phyloP scores from a whole-genome alignment of 2,797 vertebrate species.

The Chloroceryle inda region DNA sequence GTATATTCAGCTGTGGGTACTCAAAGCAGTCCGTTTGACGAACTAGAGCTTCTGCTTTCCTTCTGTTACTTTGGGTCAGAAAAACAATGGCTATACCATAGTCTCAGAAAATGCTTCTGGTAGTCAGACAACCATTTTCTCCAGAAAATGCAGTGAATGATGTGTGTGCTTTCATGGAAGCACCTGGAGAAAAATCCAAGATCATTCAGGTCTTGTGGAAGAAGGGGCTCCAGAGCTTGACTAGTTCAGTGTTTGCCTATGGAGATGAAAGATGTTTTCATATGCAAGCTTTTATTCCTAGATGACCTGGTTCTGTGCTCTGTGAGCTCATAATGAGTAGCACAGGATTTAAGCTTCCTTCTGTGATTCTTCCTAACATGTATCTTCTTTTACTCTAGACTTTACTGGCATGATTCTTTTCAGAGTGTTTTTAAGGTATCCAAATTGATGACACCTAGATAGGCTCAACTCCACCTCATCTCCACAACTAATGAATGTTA shows the following conservation, averaged over 20 bases:
- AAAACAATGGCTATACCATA: neutral
- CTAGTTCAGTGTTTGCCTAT: neutral
- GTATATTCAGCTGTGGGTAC: neutral
- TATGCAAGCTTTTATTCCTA: neutral
- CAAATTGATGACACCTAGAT: too few relatives aligned
- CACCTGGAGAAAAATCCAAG: neutral
- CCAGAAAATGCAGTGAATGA: neutral
- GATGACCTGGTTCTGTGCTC: neutral
- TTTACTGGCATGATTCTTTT: rapidly evolving
- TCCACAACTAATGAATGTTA: neutral
- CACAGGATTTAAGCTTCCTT: neutral
- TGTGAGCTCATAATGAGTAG: neutral
- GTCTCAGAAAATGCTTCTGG: neutral
- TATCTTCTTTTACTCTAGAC: neutral
- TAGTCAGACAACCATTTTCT: neutral
- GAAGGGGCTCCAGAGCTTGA: neutral
- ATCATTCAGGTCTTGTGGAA: neutral
- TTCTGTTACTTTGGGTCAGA: neutral
- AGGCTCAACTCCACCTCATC: neutral
- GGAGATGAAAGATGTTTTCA: neutral
- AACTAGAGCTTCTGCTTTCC: neutral
- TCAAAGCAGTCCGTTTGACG: neutral
- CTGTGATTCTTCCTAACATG: neutral
- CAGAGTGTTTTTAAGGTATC: neutral
- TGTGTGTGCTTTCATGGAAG: rapidly evolving